Percentiles rank a stretch among this genome's conserved stretches.
These are phyloP conservation scores for Microctenopoma steveboyesi DNA, from an alignment of 2,797 vertebrate genomes.

Conservation along the genomic window DNA sequence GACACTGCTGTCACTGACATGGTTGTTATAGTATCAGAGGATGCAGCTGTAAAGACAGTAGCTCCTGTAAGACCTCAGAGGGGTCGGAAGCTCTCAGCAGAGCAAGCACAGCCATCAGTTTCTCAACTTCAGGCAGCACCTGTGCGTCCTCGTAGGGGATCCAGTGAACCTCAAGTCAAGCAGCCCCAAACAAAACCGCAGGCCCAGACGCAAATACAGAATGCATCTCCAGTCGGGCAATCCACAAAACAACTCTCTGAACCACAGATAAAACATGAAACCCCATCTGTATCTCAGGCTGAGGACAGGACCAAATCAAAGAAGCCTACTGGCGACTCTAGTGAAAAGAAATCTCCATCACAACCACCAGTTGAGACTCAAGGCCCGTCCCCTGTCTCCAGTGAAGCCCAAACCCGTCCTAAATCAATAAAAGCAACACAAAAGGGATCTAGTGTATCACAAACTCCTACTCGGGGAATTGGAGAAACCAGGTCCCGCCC, in stretches of 20 bases:
- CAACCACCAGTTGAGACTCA: slow-evolving; percentile 49
- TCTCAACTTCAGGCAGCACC: slow-evolving; percentile 64
- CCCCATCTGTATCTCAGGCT: slow-evolving; percentile 36
- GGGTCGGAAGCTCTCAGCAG: slow-evolving; percentile 66
- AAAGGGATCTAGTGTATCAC: slow-evolving; percentile 30
- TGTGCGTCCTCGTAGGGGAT: slow-evolving; percentile 57
- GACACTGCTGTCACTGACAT: slow-evolving; percentile 53
- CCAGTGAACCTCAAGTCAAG: slow-evolving; percentile 64
- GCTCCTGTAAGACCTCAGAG: slow-evolving; percentile 76
- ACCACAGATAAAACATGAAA: slow-evolving; percentile 41
- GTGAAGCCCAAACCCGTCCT: slow-evolving; percentile 53
- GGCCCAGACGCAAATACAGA: slow-evolving; percentile 31
- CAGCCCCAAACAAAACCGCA: slow-evolving; percentile 41
- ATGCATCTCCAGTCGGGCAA: slow-evolving; percentile 13
- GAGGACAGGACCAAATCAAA: slow-evolving; percentile 37
- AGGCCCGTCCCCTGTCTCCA: slow-evolving; percentile 21
- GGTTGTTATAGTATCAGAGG: slow-evolving; percentile 43
- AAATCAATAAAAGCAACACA: slow-evolving; percentile 58
- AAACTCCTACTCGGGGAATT: slow-evolving; percentile 43
- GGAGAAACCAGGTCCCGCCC: slow-evolving; percentile 53
- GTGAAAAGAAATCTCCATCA: slow-evolving; percentile 41
- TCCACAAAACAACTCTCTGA: slow-evolving; percentile 36
- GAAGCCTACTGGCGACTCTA: slow-evolving; percentile 30
- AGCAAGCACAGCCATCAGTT: slow-evolving; percentile 66
- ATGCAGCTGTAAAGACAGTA: slow-evolving; percentile 51